Evolutionary conservation across 2,888 invertebrate genomes (phyloP), one percentile per base, ranked within the genome.

Genomic region (Mimumesa dahlbomi): DNA sequence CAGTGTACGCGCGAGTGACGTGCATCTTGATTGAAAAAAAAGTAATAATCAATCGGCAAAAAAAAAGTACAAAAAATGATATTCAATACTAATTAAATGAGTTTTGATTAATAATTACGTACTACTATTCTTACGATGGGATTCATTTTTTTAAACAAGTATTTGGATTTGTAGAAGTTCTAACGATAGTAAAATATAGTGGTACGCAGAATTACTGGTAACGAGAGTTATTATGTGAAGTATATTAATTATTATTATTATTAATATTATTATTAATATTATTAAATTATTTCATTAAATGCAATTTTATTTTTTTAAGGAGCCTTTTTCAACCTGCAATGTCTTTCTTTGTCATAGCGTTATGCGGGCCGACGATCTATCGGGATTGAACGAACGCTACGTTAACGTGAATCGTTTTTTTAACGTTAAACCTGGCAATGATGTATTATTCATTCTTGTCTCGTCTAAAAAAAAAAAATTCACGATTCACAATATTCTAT

Each of bases 281-380:
- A 81, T 73, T 80, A 78, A 82, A 80, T 82, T 82, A 82, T 82
- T 80, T 64, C 65, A 71, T 70, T 77, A 69, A 66, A 79, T 77
- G 67, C 67, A 79, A 81, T 79, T 83, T 82, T 84, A 82, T 82
- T 83, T 84, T 82, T 82, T 71, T 82, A 84, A 75, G n/a, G 73
- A 77, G 68, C 72, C 80, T 75, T 46, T 72, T 70, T 50, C 52
- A 75, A 73, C 59, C 49, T 75, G 69, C 58, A 65, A 67, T 73
- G 57, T 73, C 62, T 62, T 68, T 66, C 61, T 70, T 70, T 61
- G 31, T 59, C 34, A 48, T 64, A 68, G 65, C 43, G 42, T 64
- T 49, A 53, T 63, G 48, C 53, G 34, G 46, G 52, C 13, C 48
- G 54, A 56, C 36, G 46, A 48, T 38, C 63, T 59, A 22, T 58